phyloP scores from a whole-genome alignment of 2,797 vertebrate species.

The Taenioides sp. region DNA sequence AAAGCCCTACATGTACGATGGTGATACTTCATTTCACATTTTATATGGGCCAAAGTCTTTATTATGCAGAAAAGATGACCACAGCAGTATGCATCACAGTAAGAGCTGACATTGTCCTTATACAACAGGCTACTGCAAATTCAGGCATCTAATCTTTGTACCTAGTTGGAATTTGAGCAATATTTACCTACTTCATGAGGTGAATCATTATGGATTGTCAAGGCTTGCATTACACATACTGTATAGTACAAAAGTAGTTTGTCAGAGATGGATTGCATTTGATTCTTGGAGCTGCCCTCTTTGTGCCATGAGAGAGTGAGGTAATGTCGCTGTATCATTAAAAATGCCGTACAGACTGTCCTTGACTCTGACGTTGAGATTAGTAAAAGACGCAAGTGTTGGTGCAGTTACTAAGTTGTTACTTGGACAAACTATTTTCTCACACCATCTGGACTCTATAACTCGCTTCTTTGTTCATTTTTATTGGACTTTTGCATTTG shows the following conservation, averaged over 20 bases:
- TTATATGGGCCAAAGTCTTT: neutral
- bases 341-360: conserved; percentile 3
- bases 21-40: conserved; percentile 3
- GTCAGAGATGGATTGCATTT: neutral
- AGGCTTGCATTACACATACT: neutral
- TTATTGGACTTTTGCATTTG: neutral
- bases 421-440: conserved; percentile 24
- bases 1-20: neutral
- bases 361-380: neutral
- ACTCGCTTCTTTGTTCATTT: neutral
- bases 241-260: neutral
- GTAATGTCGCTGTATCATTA: neutral
- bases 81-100: neutral
- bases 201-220: neutral
- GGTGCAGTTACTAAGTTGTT: conserved; percentile 12
- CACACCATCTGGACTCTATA: neutral
- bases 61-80: neutral
- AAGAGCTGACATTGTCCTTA: neutral
- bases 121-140: neutral
- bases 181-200: neutral
- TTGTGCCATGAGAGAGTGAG: neutral
- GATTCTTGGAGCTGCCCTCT: neutral
- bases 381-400: conserved; percentile 5
- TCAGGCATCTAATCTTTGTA: neutral
- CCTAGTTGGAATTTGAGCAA: neutral